phyloP scores from a whole-genome alignment of 2,888 invertebrate genomes.

The Elysia crispata region DNA sequence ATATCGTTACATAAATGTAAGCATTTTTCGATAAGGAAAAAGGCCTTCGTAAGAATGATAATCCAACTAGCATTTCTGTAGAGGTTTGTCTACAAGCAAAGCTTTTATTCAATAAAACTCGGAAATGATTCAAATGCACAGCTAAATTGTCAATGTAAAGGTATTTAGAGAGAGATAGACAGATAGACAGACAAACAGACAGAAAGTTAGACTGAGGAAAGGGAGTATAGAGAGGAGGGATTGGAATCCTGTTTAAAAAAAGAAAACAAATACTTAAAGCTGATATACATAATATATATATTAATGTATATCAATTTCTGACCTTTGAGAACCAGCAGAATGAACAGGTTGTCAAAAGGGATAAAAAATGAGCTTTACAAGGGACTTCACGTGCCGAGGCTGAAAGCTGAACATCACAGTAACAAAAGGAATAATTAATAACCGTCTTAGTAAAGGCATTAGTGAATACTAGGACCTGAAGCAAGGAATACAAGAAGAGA shows the following conservation, averaged over 20 bases:
- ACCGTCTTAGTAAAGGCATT: background rate
- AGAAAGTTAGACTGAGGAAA: no score
- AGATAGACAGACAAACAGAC: no score
- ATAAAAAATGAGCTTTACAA: background rate
- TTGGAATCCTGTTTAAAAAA: background rate
- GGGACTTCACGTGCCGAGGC: background rate
- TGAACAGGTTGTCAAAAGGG: slow-evolving; percentile 2
- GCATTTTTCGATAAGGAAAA: no score
- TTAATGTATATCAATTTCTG: background rate
- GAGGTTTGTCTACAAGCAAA: no score
- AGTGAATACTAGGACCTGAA: background rate
- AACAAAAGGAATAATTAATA: background rate
- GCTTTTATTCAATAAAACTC: no score
- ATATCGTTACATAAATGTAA: no score
- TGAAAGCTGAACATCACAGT: background rate
- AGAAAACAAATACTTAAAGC: background rate
- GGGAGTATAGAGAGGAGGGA: background rate
- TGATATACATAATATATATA: background rate
- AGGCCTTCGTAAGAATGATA: no score
- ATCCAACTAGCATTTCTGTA: no score
- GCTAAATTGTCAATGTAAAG: no score
- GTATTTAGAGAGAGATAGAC: no score
- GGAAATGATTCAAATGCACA: no score
- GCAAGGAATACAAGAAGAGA: background rate
- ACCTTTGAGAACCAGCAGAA: background rate